Base-by-base conservation (phyloP, 2,113 vertebrate species). In the Marmota monax region DNA sequence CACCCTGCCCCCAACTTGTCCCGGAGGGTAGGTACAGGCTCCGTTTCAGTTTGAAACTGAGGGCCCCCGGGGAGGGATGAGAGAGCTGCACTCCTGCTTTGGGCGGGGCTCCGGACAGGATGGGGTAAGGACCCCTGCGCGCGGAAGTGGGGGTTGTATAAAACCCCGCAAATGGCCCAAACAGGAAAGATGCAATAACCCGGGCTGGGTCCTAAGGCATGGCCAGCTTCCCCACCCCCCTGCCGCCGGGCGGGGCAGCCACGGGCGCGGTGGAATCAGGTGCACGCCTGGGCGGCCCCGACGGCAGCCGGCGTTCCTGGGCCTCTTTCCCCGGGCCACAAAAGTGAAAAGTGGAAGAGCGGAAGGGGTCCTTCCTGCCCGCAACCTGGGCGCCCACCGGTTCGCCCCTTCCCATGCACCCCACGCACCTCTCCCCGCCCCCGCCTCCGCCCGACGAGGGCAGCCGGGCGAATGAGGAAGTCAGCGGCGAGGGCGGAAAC, bases 391-490 rank as follows among this genome's bases (percentile, higher is more conserved):
- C 51, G 27, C 88, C 51, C 10, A 4, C 45, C 8, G 69, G 96
- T 96, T 61, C 22, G 96, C 97, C 97, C 82, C 97, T 96, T 97
- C 78, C 97, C 97, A 14, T 90, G 97, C 97, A 95, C 98, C 97
- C 97, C 74, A 7, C 20, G 77, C 88, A 74, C 95, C 88, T 45
- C 90, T 76, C 87, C 82, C 77, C 45, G 96, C 76, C 97, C 92
- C 42, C 96, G 82, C 93, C 93, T 63, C 29, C 83, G 96, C 97
- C 96, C 56, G 67, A 4, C 56, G 29, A 6, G 32, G 87, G 77
- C 84, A 56, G 94, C 96, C 90, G 90, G 93, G 84, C 84, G 88
- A 97, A 98, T 90, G 97, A 98, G 98, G 98, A 99, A 99, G 98
- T 98, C 56, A 58, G 91, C 97, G 34, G 96, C 67, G 1, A 95